A percentile compares a stretch with the other conserved stretches of the same genome.
phyloP scores from a whole-genome alignment of 2,113 vertebrate species.

The Tragelaphus strepsiceros region DNA sequence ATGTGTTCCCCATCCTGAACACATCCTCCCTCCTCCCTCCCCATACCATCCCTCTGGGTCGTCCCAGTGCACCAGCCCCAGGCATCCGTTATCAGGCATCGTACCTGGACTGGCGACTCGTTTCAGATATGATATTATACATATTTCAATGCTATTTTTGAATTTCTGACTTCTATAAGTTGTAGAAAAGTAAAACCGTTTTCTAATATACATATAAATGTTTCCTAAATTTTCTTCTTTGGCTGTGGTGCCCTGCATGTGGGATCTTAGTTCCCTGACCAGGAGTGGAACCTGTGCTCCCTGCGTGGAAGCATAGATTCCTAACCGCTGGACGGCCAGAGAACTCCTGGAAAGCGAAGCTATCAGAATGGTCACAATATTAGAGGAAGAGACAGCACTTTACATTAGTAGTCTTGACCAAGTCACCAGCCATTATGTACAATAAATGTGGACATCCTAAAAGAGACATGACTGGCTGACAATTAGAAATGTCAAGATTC shows the following conservation, averaged over 20 bases:
- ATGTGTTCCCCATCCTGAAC: no score
- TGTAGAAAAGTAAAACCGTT: background rate
- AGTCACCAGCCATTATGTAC: background rate
- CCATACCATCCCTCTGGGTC: no score
- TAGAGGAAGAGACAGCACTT: background rate
- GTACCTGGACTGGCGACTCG: no score
- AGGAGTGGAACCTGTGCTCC: fast-evolving
- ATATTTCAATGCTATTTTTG: no score
- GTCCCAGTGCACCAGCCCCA: no score
- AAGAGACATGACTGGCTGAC: background rate
- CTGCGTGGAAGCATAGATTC: background rate
- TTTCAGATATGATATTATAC: no score
- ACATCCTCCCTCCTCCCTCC: no score
- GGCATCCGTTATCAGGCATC: no score
- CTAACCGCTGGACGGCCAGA: background rate
- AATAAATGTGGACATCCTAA: background rate
- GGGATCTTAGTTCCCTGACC: background rate
- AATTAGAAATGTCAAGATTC: background rate
- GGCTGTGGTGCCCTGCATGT: background rate
- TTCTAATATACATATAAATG: background rate
- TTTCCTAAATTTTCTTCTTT: background rate
- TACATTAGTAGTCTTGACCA: background rate
- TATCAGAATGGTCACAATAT: background rate
- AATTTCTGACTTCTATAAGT: background rate
- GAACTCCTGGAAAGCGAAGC: background rate